phyloP scores from a whole-genome alignment of 2,888 invertebrate species.

The Drosophila mercatorum region DNA sequence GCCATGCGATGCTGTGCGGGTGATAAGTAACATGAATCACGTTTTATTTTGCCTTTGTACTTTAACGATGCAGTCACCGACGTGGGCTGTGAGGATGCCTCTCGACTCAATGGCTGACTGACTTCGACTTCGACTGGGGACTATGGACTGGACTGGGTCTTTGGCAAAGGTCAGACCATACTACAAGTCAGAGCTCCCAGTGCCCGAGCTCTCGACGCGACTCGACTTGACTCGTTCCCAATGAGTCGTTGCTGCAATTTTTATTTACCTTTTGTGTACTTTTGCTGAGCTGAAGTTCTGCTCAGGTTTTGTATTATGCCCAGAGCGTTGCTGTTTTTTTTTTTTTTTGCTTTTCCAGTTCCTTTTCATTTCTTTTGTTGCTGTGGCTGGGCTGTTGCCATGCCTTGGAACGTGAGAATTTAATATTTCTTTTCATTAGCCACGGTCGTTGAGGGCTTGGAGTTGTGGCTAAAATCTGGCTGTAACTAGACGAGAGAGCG shows the following conservation, averaged over 20 bases:
- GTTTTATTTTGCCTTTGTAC: constrained; percentile 80
- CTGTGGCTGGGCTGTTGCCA: constrained; percentile 37
- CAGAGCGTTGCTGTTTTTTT: constrained; percentile 23
- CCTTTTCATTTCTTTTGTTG: constrained; percentile 39
- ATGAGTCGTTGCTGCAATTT: constrained; percentile 63
- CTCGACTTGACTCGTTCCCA: constrained; percentile 23
- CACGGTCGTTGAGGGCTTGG: constrained; percentile 41
- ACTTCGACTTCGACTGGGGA: constrained; percentile 44
- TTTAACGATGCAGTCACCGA: constrained; percentile 71
- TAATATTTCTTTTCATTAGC: constrained; percentile 80
- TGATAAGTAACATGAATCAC: constrained; percentile 81
- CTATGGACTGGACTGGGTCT: constrained; percentile 35
- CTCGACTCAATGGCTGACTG: constrained; percentile 67
- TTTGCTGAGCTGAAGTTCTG: constrained; percentile 55
- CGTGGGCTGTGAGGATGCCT: constrained; percentile 33
- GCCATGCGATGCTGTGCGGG: constrained; percentile 74
- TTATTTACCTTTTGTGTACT: constrained; percentile 75
- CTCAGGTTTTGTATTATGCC: constrained; percentile 59
- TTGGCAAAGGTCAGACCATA: constrained; percentile 67
- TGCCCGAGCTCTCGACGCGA: constrained; percentile 1
- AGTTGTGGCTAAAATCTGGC: constrained; percentile 29
- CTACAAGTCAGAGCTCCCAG: constrained; percentile 34
- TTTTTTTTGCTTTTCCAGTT: constrained; percentile 1
- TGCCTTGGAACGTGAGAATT: constrained; percentile 75
- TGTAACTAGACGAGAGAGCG: constrained; percentile 29